Conservation (phyloP, 2,888 invertebrate genomes). For the Caenorhabditis plicata region DNA sequence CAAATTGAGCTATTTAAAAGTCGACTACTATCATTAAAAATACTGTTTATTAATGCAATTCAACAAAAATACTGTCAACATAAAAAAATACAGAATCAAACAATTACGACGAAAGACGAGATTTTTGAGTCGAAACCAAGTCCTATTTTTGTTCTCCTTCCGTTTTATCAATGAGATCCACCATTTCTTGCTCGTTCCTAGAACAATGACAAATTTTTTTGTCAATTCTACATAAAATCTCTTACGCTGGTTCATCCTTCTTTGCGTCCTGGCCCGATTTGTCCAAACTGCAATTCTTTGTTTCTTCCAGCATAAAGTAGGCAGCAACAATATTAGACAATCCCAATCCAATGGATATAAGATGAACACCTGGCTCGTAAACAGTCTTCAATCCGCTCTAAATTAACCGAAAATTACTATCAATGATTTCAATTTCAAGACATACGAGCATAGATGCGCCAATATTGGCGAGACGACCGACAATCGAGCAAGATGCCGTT, state of each 20-base stretch:
- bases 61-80: no score
- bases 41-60: no score
- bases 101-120: no score
- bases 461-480: constrained; percentile 45
- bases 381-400: constrained; percentile 40
- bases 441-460: constrained; percentile 43
- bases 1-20: no score
- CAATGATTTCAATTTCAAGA: no score
- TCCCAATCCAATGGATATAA: constrained; percentile 40
- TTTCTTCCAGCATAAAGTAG: constrained; percentile 36
- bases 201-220: not conserved
- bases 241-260: constrained; percentile 15
- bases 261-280: constrained; percentile 30
- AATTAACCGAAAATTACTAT: not conserved
- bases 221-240: not conserved
- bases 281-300: constrained; percentile 47
- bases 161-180: constrained; percentile 22
- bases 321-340: constrained; percentile 33
- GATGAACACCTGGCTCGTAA: constrained; percentile 48
- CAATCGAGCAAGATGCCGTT: constrained; percentile 43
- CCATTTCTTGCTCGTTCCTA: constrained; percentile 29
- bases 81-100: no score
- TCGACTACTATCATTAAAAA: no score
- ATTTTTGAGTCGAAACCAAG: no score
- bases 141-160: no score